A percentile compares a stretch with the other conserved stretches of the same genome.
phyloP scores from a whole-genome alignment of 2,797 vertebrate genomes.

The Lemur catta region DNA sequence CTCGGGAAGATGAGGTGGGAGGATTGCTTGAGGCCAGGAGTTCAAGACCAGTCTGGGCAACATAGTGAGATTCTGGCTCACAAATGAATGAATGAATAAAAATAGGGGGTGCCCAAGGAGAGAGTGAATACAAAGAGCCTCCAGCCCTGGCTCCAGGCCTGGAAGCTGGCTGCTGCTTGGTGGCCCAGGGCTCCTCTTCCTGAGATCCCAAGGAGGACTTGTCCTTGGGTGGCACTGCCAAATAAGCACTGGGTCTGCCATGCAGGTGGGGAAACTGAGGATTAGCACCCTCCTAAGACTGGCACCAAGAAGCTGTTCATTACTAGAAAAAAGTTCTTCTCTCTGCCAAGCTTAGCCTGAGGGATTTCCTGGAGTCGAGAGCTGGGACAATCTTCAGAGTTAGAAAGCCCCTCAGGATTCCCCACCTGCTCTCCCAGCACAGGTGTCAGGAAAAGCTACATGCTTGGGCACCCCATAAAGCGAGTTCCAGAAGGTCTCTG shows the following conservation, averaged over 20 bases:
- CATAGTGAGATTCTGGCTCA: not conserved
- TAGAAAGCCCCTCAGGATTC: not conserved
- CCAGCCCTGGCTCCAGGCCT: not conserved
- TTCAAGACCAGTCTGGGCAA: not conserved
- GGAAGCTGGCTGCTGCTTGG: not conserved
- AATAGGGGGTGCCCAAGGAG: not conserved
- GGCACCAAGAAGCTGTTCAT: not conserved
- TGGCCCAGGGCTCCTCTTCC: not conserved
- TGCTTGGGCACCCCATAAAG: not conserved
- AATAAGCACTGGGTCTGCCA: not conserved
- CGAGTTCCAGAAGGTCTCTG: not conserved
- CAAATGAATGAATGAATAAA: not conserved
- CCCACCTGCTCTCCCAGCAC: not conserved
- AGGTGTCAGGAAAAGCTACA: constrained; percentile 1
- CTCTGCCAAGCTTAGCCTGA: not conserved
- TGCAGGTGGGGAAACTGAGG: not conserved
- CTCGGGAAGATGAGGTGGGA: not conserved
- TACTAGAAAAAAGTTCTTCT: not conserved
- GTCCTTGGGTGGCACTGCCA: not conserved
- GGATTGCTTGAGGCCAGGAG: not conserved
- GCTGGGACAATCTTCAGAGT: not conserved
- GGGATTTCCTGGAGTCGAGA: not conserved
- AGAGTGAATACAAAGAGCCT: not conserved
- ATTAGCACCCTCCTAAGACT: not conserved
- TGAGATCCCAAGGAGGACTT: not conserved